Evolutionary conservation across 2,113 vertebrate genomes (phyloP).

Genomic region (Setophaga coronata): DNA sequence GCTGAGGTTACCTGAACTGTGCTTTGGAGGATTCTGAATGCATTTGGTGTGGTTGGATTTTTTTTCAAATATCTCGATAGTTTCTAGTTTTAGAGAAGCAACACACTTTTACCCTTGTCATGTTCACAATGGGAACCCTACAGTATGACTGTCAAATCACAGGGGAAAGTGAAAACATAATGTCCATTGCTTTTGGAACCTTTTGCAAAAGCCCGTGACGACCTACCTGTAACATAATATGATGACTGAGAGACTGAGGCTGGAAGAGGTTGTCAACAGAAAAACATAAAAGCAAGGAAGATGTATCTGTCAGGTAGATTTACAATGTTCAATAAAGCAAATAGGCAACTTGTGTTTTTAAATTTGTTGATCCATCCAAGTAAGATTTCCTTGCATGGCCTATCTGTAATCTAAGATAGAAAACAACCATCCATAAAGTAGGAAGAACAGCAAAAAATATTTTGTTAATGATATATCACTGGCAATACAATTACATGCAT

Average conservation of each 20-base stretch:
- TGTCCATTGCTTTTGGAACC: not conserved
- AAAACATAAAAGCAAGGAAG: not conserved
- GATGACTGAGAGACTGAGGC: not conserved
- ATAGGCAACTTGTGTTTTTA: not conserved
- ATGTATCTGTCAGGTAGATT: not conserved
- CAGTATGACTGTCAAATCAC: not conserved
- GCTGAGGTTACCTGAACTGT: not conserved
- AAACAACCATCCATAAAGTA: slow-evolving; percentile 3
- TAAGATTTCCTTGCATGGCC: not conserved
- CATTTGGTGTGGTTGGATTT: not conserved
- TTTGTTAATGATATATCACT: slow-evolving; percentile 53
- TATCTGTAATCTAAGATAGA: slow-evolving; percentile 8
- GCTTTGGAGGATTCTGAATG: not conserved
- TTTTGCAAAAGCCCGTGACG: not conserved
- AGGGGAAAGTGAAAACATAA: not conserved
- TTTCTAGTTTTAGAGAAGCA: not conserved
- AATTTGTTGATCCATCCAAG: not conserved
- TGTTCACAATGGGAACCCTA: not conserved
- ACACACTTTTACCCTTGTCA: not conserved
- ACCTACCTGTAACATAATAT: not conserved
- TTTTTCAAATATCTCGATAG: not conserved
- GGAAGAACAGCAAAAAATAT: slow-evolving; percentile 47
- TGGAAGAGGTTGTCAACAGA: not conserved
- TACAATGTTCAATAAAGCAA: not conserved
- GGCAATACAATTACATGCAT: slow-evolving; percentile 58